Evolutionary conservation across 2,888 invertebrate genomes (phyloP), one percentile per base, ranked within the genome.

Genomic region (Cephus pygmeus): DNA sequence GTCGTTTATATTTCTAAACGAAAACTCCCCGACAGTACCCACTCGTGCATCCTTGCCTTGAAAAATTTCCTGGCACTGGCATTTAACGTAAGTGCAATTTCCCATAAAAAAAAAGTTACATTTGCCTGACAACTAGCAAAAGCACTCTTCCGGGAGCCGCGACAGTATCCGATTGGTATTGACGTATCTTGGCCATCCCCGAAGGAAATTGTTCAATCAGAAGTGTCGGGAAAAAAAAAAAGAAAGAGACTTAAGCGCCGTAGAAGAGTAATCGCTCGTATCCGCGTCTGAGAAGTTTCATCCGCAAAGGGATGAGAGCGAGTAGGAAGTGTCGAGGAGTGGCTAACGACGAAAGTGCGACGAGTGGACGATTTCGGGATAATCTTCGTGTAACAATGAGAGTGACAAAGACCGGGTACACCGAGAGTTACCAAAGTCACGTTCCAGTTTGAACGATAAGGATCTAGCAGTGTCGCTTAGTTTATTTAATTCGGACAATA

Each of bases 81-180:
- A 76, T 56, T 56, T 9, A 40, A 69, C 69, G 77, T 79, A 82
- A 81, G 79, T 80, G 74, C 71, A 80, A 82, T 80, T 82, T 80
- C 77, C 79, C 73, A 77, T 80, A 80, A 76, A 82, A 78, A 78
- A 76, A 69, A 69, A 34, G 33, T 34, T 11, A 40, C 23, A 23
- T 56, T 23, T 23, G 40, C 23, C 1, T 15, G 40, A 23, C 6
- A 56, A 56, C 56, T 23, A 56, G 23, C 23, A 56, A 56, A 56
- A 23, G 9, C 56, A 56, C 56, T 56, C 23, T 23, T 6, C 56
- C 23, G 23, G 9, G 6, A 56, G 56, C 56, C 23, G 9, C 56
- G 9, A 56, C 23, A 15, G 9, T 9, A 23, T 56, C 56, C 56
- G 56, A 56, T 56, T 56, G 56, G 56, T 23, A 56, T 56, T 56